Conservation (phyloP, 2,888 invertebrate species). For the Darwinula stevensoni region DNA sequence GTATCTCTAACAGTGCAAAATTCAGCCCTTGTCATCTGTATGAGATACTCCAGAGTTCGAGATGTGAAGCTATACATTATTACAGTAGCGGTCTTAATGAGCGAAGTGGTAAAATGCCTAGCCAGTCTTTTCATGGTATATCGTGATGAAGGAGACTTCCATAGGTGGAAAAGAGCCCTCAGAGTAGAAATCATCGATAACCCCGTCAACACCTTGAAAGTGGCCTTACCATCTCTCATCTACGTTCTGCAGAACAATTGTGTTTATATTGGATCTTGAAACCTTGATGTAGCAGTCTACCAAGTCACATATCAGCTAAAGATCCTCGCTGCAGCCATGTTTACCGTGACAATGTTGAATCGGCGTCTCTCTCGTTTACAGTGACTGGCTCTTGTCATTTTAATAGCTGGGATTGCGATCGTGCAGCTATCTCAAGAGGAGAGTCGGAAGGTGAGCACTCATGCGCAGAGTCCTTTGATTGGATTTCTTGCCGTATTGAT, state of each 20-base stretch:
- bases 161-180: slow-evolving; percentile 28
- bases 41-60: slow-evolving; percentile 76
- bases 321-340: slow-evolving; percentile 83
- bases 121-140: slow-evolving; percentile 53
- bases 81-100: slow-evolving; percentile 78
- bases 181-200: slow-evolving; percentile 45
- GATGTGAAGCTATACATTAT: slow-evolving; percentile 64
- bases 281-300: slow-evolving; percentile 34
- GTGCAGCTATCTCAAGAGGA: slow-evolving; percentile 10
- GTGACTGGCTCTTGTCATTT: slow-evolving; percentile 53
- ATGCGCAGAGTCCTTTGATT: slow-evolving; percentile 10
- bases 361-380: slow-evolving; percentile 41
- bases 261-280: slow-evolving; percentile 79
- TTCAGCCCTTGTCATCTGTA: slow-evolving; percentile 76
- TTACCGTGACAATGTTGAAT: slow-evolving; percentile 62
- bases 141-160: slow-evolving; percentile 31
- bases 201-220: slow-evolving; percentile 55
- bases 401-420: slow-evolving; percentile 32
- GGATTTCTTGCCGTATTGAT: slow-evolving; percentile 19
- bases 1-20: slow-evolving; percentile 81
- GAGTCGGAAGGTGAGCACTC: not conserved
- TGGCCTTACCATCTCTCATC: slow-evolving; percentile 77
- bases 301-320: slow-evolving; percentile 91
- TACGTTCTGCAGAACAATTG: slow-evolving; percentile 93
- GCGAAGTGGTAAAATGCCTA: slow-evolving; percentile 58